Evolutionary conservation across 2,888 invertebrate species (phyloP).

Genomic region (Ichneumon xanthorius): DNA sequence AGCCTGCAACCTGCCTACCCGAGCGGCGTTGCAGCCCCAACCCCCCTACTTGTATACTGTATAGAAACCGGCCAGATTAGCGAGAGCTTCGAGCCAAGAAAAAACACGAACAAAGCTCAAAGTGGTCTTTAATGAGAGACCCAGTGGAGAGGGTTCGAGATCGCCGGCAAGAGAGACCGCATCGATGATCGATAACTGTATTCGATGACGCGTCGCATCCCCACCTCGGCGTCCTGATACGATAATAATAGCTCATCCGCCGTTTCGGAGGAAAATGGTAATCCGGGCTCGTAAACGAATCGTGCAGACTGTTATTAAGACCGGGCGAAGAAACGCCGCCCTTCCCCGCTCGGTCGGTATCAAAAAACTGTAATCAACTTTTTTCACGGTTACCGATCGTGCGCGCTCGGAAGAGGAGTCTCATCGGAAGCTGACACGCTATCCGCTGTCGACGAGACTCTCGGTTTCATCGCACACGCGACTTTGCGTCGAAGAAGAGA

Average conservation of each 20-base stretch:
- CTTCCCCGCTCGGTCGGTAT: not conserved
- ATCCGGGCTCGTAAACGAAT: conserved; percentile 25
- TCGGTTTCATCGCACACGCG: not conserved
- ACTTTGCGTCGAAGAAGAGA: not conserved
- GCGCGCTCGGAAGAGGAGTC: no score
- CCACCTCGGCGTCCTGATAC: not conserved
- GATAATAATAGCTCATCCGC: conserved; percentile 40
- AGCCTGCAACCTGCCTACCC: conserved; percentile 38
- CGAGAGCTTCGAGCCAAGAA: conserved; percentile 51
- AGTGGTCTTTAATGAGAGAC: conserved; percentile 29
- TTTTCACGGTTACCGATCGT: not conserved
- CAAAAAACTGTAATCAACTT: not conserved
- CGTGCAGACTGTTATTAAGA: conserved; percentile 56
- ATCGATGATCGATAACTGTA: conserved; percentile 49
- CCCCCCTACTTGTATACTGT: conserved; percentile 13
- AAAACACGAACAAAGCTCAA: conserved; percentile 50
- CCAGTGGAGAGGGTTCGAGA: conserved; percentile 3
- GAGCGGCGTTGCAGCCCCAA: conserved; percentile 54
- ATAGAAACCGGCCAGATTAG: conserved; percentile 47
- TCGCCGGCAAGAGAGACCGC: not conserved
- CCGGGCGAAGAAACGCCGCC: not conserved
- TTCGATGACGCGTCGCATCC: conserved; percentile 9
- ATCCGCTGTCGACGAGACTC: no score
- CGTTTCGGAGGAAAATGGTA: conserved; percentile 23
- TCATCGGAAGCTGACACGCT: no score